Evolutionary conservation across 1,140 invertebrate genomes (phyloP).

Genomic region (Brachionus rotundiformis): DNA sequence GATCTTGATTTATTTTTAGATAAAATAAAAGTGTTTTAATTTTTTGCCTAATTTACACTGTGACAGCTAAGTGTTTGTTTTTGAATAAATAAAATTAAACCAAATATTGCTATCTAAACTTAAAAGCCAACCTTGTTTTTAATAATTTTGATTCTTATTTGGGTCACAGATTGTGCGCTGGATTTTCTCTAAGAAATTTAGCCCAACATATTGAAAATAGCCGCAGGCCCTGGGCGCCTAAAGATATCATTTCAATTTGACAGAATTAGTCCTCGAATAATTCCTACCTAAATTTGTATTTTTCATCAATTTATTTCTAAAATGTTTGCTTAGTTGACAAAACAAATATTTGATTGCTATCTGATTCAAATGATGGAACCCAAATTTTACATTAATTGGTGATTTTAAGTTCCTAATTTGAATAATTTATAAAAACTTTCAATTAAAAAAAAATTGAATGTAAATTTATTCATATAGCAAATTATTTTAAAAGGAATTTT

Average conservation of each 20-base stretch:
- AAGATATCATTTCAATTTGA: neutral
- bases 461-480: neutral
- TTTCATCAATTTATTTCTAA: neutral
- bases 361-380: neutral
- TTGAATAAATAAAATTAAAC: neutral
- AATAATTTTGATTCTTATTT: neutral
- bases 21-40: neutral
- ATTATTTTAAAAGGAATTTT: neutral
- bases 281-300: neutral
- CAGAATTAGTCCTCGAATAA: neutral
- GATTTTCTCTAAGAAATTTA: neutral
- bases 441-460: neutral
- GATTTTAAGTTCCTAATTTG: neutral
- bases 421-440: neutral
- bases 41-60: neutral
- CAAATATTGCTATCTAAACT: neutral
- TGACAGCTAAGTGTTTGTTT: conserved; percentile 13
- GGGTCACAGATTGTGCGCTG: neutral
- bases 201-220: neutral
- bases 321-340: neutral
- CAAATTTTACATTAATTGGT: neutral
- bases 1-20: neutral
- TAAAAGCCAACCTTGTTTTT: neutral
- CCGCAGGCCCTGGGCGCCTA: neutral
- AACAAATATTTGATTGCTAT: neutral